Evolutionary conservation across 2,113 vertebrate species (phyloP).

Genomic region (Caretta caretta): DNA sequence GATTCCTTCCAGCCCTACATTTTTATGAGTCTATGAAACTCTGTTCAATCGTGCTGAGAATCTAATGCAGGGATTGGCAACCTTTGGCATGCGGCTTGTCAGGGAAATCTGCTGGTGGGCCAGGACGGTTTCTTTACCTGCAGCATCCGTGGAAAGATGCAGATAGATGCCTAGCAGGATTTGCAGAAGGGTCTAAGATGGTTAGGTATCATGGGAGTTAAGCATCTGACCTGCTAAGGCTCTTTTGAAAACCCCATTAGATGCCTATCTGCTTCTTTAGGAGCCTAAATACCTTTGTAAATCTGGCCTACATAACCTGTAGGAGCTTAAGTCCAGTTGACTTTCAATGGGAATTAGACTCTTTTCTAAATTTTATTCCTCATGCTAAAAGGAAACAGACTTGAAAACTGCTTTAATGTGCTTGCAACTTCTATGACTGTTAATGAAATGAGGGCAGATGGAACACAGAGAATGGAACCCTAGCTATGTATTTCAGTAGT

Average conservation of each 20-base stretch:
- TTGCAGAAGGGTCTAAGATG: neutral
- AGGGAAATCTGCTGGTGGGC: too few relatives aligned
- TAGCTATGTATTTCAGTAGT: neutral
- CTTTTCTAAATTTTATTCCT: neutral
- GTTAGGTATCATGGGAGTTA: neutral
- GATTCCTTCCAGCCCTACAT: neutral
- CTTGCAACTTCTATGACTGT: neutral
- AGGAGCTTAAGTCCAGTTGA: too few relatives aligned
- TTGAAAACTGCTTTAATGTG: neutral
- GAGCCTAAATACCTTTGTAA: neutral
- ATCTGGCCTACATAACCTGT: too few relatives aligned
- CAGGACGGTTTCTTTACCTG: too few relatives aligned
- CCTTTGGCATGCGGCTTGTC: too few relatives aligned
- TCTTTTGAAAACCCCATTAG: neutral
- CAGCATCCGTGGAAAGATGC: neutral
- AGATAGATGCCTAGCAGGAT: neutral
- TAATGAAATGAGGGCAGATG: neutral
- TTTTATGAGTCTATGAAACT: neutral
- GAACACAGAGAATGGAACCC: constrained; percentile 4
- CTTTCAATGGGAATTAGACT: neutral
- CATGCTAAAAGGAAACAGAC: too few relatives aligned
- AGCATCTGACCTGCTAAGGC: neutral
- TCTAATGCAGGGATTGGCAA: too few relatives aligned
- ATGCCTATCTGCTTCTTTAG: neutral
- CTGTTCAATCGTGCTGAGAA: neutral